Evolutionary conservation across 2,888 invertebrate genomes (phyloP).

Genomic region (Alviniconcha strummeri): DNA sequence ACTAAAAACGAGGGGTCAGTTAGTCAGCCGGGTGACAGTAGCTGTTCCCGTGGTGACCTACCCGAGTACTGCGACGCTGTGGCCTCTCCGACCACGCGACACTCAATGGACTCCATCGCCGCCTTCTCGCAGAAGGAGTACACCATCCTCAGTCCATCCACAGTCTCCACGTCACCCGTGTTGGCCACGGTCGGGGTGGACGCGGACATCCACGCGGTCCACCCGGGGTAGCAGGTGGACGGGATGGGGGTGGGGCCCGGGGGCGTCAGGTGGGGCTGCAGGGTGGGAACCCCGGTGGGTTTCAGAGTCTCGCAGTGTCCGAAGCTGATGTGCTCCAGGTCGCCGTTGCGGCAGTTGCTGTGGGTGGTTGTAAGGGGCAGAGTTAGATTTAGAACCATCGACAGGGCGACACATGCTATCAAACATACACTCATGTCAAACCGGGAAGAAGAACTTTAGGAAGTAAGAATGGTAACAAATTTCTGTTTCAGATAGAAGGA

Average conservation of each 20-base stretch:
- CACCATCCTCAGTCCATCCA: slow-evolving; percentile 48
- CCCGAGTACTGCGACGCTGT: slow-evolving; percentile 82
- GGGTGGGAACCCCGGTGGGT: slow-evolving; percentile 38
- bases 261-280: slow-evolving; percentile 15
- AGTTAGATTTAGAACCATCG: not conserved
- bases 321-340: slow-evolving; percentile 64
- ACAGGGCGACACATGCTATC: not conserved
- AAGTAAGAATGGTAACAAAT: too few species aligned
- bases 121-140: slow-evolving; percentile 58
- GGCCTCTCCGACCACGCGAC: slow-evolving; percentile 82
- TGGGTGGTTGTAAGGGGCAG: slow-evolving; percentile 2
- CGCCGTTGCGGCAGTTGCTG: slow-evolving; percentile 68
- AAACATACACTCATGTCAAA: not conserved
- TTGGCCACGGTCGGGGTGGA: slow-evolving; percentile 59
- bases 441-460: too few species aligned
- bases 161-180: slow-evolving; percentile 65
- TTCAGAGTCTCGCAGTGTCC: slow-evolving; percentile 47
- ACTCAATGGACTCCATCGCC: slow-evolving; percentile 80
- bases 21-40: too few species aligned
- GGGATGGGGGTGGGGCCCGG: slow-evolving; percentile 9
- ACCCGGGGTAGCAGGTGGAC: slow-evolving; percentile 77
- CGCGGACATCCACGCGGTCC: slow-evolving; percentile 86
- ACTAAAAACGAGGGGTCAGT: too few species aligned
- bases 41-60: slow-evolving; percentile 45
- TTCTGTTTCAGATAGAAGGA: too few species aligned